Evolutionary conservation across 2,113 vertebrate species (phyloP).

Genomic region (Tinamus guttatus): DNA sequence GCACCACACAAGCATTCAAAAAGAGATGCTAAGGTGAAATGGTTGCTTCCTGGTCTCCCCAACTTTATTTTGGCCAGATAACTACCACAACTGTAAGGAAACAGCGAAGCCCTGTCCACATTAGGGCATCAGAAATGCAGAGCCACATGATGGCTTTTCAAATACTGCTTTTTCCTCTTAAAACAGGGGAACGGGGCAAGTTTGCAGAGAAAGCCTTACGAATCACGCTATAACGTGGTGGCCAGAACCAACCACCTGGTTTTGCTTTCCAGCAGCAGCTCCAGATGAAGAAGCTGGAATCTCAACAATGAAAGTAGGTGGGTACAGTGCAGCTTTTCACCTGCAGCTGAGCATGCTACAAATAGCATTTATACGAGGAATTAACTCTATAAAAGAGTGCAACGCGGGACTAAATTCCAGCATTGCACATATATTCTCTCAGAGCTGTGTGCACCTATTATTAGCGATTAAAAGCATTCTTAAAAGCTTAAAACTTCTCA

Average conservation of each 20-base stretch:
- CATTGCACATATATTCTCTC: not conserved
- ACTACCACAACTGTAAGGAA: not conserved
- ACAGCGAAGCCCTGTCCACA: not conserved
- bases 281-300: not conserved
- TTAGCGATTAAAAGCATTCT: not conserved
- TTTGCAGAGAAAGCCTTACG: not conserved
- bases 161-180: not conserved
- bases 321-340: not conserved
- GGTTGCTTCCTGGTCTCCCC: not conserved
- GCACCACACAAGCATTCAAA: not conserved
- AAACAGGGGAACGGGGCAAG: not conserved
- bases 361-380: not conserved
- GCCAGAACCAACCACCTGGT: not conserved
- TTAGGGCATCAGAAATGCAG: not conserved
- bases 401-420: not conserved
- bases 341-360: rapidly evolving
- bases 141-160: not conserved
- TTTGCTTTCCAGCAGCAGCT: not conserved
- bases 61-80: not conserved
- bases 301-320: not conserved
- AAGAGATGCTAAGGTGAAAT: not conserved
- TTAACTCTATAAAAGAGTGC: not conserved
- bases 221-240: not conserved
- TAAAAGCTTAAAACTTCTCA: not conserved
- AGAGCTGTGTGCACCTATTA: not conserved